Evolutionary conservation across 2,888 invertebrate species (phyloP), one percentile per base, ranked within the genome.

Genomic region (Pegoplata infirma): DNA sequence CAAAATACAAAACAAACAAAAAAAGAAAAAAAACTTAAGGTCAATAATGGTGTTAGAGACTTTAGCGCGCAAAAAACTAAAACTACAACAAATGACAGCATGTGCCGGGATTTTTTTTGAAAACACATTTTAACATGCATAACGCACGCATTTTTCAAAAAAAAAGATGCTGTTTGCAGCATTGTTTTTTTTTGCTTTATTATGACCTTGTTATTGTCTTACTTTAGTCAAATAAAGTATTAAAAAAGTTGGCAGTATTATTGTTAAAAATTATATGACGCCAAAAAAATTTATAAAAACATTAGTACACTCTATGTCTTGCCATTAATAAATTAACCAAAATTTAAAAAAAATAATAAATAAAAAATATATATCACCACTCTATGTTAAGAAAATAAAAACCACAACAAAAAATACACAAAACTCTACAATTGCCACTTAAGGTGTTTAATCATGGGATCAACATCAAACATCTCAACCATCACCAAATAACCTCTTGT

Each of bases 61-160:
- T 46, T 44, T 32, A 16, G 21, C 4, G 14, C 5, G 16, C 21
- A 44, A 25, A 21, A 12, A 19, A 19, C 21, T 2, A 40, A 66
- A 49, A 25, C 12, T 32, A 32, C n/a, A 47, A 46, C 16, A 17
- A 25, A 23, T 25, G 17, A 61, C 44, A 46, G 44, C 59, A 25
- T 61, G 16, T 23, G 28, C 17, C 17, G 46, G 16, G 25, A 17
- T 47, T 28, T 16, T 40, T 32, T 44, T 59, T 17, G n/a, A n/a
- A n/a, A n/a, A n/a, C n/a, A 6, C 16, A 66, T 58, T 28, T 66
- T 58, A 44, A 51, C 4, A 66, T 58, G 68, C 68, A 63, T 47
- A 63, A 19, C 32, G 23, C 55, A 76, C 76, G 68, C 77, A 68
- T 68, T 68, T 66, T 58, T 63, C 44, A n/a, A 28, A 16, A 23